Conservation (phyloP, 2,888 invertebrate genomes). For the Onthophagus sagittarius region DNA sequence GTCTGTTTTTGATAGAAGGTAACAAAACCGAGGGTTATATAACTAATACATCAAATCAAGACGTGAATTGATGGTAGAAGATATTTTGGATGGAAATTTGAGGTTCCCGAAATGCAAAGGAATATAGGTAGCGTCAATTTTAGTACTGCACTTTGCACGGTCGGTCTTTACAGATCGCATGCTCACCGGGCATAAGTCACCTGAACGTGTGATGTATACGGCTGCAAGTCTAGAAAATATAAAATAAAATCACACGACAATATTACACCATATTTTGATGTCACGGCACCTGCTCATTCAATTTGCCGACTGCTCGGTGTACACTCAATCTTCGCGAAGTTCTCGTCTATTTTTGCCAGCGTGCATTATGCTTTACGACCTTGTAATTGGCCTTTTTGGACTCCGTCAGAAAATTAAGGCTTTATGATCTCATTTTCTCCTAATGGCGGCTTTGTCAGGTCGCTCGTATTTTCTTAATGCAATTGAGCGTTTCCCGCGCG, state of each 20-base stretch:
- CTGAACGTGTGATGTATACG: conserved; percentile 31
- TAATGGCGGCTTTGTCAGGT: background rate
- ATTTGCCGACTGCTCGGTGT: conserved; percentile 11
- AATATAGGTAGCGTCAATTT: background rate
- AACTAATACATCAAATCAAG: background rate
- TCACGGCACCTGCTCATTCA: conserved; percentile 30
- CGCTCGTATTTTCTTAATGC: background rate
- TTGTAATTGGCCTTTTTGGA: background rate
- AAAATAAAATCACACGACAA: conserved; percentile 35
- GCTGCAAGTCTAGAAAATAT: conserved; percentile 34
- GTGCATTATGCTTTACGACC: background rate
- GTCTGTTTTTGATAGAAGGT: background rate
- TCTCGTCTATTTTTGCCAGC: conserved; percentile 1
- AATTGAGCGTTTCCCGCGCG: background rate
- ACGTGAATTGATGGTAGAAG: background rate
- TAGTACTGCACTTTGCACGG: conserved; percentile 11
- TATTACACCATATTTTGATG: conserved; percentile 33
- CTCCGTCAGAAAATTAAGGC: background rate
- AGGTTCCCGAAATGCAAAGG: background rate
- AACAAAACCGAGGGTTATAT: background rate
- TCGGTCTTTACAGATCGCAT: conserved; percentile 29
- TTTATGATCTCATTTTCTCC: background rate
- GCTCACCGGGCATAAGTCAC: conserved; percentile 34
- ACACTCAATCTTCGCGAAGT: conserved; percentile 1
- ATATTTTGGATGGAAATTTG: background rate